Base-by-base conservation (phyloP, 2,888 invertebrate species). In the Phlogophora meticulosa region DNA sequence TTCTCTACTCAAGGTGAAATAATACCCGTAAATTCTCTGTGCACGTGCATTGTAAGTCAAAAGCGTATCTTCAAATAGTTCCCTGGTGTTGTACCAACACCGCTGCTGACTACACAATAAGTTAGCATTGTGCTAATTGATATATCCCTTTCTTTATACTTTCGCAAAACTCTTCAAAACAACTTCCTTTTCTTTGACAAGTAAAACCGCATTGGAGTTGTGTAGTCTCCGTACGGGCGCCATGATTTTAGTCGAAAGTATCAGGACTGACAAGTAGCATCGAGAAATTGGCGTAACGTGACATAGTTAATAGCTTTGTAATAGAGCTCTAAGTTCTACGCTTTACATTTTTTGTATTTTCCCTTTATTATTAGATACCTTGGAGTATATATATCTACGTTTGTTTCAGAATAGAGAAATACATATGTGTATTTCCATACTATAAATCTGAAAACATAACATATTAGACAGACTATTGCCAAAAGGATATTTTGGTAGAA, bases 171-270 rank as follows among this genome's bases (percentile, higher is more conserved):
- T 85, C 85, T 85, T 82, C 80, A 87, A 90, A 91, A 91, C 90
- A 90, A 93, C 94, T 94, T 94, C 94, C 94, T 94, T 87, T 89
- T 87, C 91, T 91, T 94, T 94, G 91, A 89, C 80, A 82, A 76
- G 45, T 72, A 73, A 87, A 91, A 92, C 91, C 91, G 89, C 92
- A 90, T 81, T 63, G 36, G 34, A 73, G 64, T 62, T 72, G 64
- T 74, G 51, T 66, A 74, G 63, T 65, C 67, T 67, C 68, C 24
- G 67, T 79, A 80, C 76, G 55, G 59, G 28, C 9, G n/a, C 72
- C 60, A 56, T 58, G 38, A 1, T 52, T 52, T 63, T 28, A 1
- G 15, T 20, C n/a, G 10, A 9, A 40, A 56, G 32, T 32, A 11
- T 20, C 4, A 2, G 40, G 48, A 63, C 38, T 63, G 53, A 17